Evolutionary conservation across 2,888 invertebrate genomes (phyloP).

Genomic region (Andrena dorsata): DNA sequence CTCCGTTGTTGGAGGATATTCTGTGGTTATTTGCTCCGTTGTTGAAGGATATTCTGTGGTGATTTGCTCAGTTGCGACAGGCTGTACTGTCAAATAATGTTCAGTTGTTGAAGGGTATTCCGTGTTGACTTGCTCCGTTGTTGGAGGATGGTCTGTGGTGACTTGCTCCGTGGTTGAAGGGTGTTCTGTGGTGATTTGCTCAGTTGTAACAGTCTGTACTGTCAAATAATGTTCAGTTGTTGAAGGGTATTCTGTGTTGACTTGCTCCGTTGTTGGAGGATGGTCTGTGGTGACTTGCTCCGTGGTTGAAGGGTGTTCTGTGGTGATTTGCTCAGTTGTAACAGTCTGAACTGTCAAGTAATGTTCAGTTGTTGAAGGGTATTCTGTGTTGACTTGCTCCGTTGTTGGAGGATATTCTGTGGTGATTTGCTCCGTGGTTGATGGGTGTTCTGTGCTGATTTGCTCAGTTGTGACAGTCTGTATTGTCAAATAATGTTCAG

Average conservation of each 20-base stretch:
- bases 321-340: background rate
- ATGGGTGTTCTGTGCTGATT: background rate
- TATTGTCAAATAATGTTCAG: background rate
- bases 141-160: background rate
- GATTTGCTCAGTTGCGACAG: background rate
- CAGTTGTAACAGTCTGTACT: background rate
- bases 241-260: background rate
- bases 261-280: background rate
- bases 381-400: background rate
- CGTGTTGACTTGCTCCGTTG: background rate
- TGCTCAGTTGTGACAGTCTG: background rate
- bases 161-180: background rate
- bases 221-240: background rate
- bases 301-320: constrained; percentile 1
- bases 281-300: background rate
- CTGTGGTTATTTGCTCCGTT: background rate
- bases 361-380: background rate
- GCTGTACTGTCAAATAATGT: background rate
- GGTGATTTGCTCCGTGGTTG: too few relatives aligned
- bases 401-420: constrained; percentile 1
- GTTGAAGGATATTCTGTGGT: background rate
- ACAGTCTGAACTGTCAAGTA: background rate
- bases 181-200: background rate
- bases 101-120: background rate
- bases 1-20: background rate